phyloP scores from a whole-genome alignment of 2,888 invertebrate genomes.

The Perdita meconis region DNA sequence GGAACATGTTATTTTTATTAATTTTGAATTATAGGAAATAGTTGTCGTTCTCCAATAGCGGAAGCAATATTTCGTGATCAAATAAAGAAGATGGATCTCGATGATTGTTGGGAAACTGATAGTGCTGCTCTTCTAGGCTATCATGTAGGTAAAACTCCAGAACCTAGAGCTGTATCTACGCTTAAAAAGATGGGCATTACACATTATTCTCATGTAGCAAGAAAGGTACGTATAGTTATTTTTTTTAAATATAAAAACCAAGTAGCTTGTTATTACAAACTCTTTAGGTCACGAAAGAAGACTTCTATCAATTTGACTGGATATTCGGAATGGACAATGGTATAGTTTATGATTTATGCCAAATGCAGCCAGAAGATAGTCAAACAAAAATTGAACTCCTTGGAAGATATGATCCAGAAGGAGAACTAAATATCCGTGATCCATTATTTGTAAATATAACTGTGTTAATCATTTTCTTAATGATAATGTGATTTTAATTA shows the following conservation, averaged over 20 bases:
- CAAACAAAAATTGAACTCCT: conserved; percentile 91
- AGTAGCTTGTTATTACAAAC: conserved; percentile 7
- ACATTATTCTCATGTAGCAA: conserved; percentile 89
- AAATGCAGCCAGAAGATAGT: conserved; percentile 87
- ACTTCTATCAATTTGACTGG: conserved; percentile 92
- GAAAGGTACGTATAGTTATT: conserved; percentile 87
- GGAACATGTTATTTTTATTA: conserved; percentile 18
- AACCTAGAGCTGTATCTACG: conserved; percentile 89
- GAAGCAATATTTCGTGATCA: conserved; percentile 94
- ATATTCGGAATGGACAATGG: conserved; percentile 98
- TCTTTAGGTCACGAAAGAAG: conserved; percentile 88
- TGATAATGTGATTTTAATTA: conserved; percentile 11
- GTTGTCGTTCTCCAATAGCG: conserved; percentile 95
- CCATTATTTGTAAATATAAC: conserved; percentile 93
- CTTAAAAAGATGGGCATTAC: conserved; percentile 90
- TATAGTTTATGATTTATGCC: conserved; percentile 90
- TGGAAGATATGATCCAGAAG: conserved; percentile 93
- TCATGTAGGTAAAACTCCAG: conserved; percentile 93
- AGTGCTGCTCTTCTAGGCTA: conserved; percentile 95
- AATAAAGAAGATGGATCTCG: conserved; percentile 87
- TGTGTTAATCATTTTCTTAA: conserved; percentile 22
- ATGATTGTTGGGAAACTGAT: conserved; percentile 91
- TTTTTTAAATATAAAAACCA: conserved; percentile 85
- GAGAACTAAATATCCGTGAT: conserved; percentile 93
- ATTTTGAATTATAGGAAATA: conserved; percentile 66